Conservation (phyloP, 1,140 invertebrate genomes). For the Holotrichia oblita region DNA sequence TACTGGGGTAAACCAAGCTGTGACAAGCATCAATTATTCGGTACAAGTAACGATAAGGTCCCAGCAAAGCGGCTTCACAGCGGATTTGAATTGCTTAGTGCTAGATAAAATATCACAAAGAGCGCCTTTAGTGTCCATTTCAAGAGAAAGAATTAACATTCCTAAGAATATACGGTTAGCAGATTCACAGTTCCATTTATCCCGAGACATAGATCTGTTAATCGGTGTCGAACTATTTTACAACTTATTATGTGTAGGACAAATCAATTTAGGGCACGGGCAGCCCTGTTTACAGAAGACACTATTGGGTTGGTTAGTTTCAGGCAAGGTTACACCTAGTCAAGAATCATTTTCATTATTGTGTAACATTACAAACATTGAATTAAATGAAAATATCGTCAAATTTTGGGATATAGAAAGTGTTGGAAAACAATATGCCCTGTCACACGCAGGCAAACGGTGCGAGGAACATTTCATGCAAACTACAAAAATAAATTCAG, state of each 20-base stretch:
- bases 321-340: conserved; percentile 10
- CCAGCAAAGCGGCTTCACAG: conserved; percentile 38
- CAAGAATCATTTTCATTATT: background rate
- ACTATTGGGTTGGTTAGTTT: conserved; percentile 35
- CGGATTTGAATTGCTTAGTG: conserved; percentile 43
- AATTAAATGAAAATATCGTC: too few species aligned
- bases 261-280: conserved; percentile 16
- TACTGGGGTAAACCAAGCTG: conserved; percentile 41
- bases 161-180: conserved; percentile 43
- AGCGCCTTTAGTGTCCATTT: conserved; percentile 44
- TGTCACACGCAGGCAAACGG: conserved; percentile 42
- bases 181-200: conserved; percentile 32
- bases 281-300: conserved; percentile 36
- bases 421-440: background rate
- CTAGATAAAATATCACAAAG: conserved; percentile 43
- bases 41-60: conserved; percentile 44
- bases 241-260: conserved; percentile 38
- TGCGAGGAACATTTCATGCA: conserved; percentile 45
- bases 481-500: too few species aligned
- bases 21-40: conserved; percentile 38
- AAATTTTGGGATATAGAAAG: conserved; percentile 49
- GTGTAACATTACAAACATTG: too few species aligned
- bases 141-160: conserved; percentile 42
- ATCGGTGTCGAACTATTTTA: conserved; percentile 35
- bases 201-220: conserved; percentile 41